Evolutionary conservation across 2,888 invertebrate species (phyloP), one percentile per base, ranked within the genome.

Genomic region (Pollenia griseotomentosa): DNA sequence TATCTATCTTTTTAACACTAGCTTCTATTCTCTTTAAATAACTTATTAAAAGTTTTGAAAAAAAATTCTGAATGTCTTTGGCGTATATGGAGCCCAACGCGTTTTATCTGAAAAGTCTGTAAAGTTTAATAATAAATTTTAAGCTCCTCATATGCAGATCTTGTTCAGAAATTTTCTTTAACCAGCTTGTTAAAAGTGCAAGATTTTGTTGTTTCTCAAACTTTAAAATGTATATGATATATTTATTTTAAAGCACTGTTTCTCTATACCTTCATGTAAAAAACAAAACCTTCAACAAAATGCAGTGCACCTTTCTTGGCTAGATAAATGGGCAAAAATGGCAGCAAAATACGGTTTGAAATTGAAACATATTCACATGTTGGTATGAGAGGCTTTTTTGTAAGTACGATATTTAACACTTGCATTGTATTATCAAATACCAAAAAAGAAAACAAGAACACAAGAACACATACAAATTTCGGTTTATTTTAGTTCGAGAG

Each of bases 381-480:
- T 42, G 59, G 51, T 23, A 70, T 79, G 23, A 42, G 33, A 33
- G 6, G n/a, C 10, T 51, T 70, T 8, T 14, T 3, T 8, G 23
- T 16, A 10, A 42, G 23, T 48, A 68, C 14, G 19, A 68, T 79
- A 80, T 61, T 71, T 61, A 71, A 42, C 79, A 70, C 70, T 61
- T 68, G 79, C 61, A 79, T 70, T 70, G 8, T 70, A 59, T 68
- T 78, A 66, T 57, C 40, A 48, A 48, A 46, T 44, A 48, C 2
- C 8, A 78, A 57, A n/a, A 4, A 33, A 68, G n/a, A 51, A 55
- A 55, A 78, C 51, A 12, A 19, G 2, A 48, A 46, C 2, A 78
- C 51, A 12, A 19, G 2, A 48, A 46, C 2, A 19, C 40, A 63
- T 42, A 33, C 33, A 68, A n/a, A 9, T 51, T 70, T 40, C n/a